Percentiles rank a stretch among this genome's conserved stretches.
Conservation (phyloP, 2,113 vertebrate genomes). For the Centropristis striata region DNA sequence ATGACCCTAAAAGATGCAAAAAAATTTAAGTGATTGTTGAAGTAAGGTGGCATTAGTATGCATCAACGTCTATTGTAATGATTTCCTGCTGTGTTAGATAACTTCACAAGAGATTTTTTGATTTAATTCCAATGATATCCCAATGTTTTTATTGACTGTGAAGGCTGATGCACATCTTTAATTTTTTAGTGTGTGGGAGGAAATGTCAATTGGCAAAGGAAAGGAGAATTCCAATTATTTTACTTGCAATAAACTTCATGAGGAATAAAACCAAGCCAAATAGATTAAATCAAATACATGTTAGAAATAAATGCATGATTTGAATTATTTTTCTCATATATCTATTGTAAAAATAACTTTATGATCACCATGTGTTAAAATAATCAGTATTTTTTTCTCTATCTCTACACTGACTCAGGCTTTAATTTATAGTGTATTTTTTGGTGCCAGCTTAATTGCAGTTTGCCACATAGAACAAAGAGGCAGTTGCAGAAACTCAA, state of each 20-base stretch:
- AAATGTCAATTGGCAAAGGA: too few species aligned
- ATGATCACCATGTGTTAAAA: neutral
- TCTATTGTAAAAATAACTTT: neutral
- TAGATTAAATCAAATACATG: too few species aligned
- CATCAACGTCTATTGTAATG: neutral
- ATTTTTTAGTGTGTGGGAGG: too few species aligned
- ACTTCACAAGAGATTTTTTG: neutral
- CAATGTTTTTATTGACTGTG: neutral
- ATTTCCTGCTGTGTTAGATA: neutral
- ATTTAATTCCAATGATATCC: conserved; percentile 1
- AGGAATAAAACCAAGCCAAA: too few species aligned
- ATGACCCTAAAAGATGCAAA: conserved; percentile 87
- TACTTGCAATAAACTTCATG: too few species aligned
- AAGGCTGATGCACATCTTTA: too few species aligned
- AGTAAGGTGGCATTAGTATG: neutral
- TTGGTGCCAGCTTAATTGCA: neutral
- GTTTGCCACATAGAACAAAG: neutral
- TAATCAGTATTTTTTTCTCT: neutral
- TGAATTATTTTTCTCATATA: neutral
- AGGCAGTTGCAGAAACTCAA: conserved; percentile 5
- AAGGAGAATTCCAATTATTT: too few species aligned
- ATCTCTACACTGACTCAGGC: neutral
- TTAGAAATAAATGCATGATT: neutral
- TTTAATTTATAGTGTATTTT: neutral
- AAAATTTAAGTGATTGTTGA: neutral